These are phyloP conservation scores for Campoletis raptor DNA, from an alignment of 2,888 invertebrate genomes.

Conservation along the genomic window DNA sequence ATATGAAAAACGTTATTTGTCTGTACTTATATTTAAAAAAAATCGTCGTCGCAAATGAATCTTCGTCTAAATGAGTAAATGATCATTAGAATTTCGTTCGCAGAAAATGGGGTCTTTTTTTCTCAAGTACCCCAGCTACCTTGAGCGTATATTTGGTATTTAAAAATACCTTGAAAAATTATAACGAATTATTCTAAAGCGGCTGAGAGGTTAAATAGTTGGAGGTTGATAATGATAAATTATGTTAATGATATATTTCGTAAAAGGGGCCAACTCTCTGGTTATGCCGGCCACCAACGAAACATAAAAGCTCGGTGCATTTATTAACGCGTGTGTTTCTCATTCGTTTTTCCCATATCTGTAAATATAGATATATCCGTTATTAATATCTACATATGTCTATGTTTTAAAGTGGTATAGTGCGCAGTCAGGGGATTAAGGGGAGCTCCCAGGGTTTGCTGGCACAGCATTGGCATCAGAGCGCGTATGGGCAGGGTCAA, in stretches of 20 bases:
- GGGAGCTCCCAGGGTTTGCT: slow-evolving; percentile 74
- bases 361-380: neutral
- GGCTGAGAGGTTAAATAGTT: neutral
- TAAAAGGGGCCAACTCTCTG: neutral
- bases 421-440: slow-evolving; percentile 40
- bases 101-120: neutral
- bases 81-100: neutral
- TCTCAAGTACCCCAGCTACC: neutral
- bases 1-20: neutral
- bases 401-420: slow-evolving; percentile 20
- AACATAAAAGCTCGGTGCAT: slow-evolving; percentile 72
- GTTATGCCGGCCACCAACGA: slow-evolving; percentile 66
- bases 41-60: neutral
- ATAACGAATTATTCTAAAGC: neutral
- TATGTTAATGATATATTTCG: slow-evolving; percentile 10
- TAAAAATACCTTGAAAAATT: neutral
- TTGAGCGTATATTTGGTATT: neutral
- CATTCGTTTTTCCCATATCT: slow-evolving; percentile 48
- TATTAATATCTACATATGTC: neutral
- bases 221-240: slow-evolving; percentile 5
- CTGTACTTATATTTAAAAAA: neutral
- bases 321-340: slow-evolving; percentile 79
- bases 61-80: neutral
- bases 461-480: slow-evolving; percentile 78
- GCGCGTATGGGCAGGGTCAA: slow-evolving; percentile 80